A percentile compares a stretch with the other conserved stretches of the same genome.
These are phyloP conservation scores for Zelleria hepariella DNA, from an alignment of 2,888 invertebrate genomes.

Conservation along the genomic window DNA sequence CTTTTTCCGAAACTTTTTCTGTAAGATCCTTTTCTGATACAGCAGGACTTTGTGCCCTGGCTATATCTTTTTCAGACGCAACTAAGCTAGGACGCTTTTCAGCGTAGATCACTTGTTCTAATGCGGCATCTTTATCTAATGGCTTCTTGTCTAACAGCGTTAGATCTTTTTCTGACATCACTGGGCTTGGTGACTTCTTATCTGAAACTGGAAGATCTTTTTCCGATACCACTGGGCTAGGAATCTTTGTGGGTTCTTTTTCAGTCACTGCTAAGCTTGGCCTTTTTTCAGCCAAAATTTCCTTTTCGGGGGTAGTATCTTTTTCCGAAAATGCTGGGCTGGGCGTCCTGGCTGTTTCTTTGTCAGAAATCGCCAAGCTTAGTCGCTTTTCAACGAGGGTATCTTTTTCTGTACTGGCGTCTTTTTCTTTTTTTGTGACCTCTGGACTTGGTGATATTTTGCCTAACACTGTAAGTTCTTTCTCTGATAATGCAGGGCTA, in stretches of 20 bases:
- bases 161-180: too few species aligned
- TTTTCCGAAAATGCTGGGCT: too few species aligned
- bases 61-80: not conserved
- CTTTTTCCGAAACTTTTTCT: not conserved
- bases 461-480: not conserved
- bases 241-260: not conserved
- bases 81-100: not conserved
- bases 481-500: not conserved
- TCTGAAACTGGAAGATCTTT: not conserved
- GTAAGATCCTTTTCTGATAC: too few species aligned
- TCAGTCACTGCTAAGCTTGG: not conserved
- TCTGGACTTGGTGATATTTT: conserved; percentile 4
- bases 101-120: too few species aligned
- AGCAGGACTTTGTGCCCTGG: too few species aligned
- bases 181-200: not conserved
- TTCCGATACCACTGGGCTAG: not conserved
- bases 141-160: too few species aligned
- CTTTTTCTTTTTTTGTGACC: not conserved
- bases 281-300: not conserved
- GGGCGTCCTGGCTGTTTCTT: too few species aligned
- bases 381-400: not conserved
- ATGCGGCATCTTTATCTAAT: not conserved
- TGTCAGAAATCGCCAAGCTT: too few species aligned
- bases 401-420: not conserved
- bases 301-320: not conserved